These are phyloP conservation scores for Cyprinodon tularosa DNA, from an alignment of 2,113 vertebrate genomes.

Conservation along the genomic window DNA sequence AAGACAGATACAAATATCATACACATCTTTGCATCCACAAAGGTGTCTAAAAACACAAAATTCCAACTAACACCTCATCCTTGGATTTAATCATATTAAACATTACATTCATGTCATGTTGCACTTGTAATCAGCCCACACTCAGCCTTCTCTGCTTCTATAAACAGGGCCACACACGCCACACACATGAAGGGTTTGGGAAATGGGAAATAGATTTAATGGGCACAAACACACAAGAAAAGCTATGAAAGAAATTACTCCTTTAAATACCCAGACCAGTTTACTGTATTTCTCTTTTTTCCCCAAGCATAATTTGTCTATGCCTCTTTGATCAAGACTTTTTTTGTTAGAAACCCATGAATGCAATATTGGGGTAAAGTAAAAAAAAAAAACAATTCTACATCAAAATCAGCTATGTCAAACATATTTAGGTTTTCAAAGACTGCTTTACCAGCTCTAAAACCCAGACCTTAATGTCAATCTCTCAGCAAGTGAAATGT, in stretches of 20 bases:
- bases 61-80: constrained; percentile 44
- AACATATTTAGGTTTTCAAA: constrained; percentile 38
- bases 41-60: constrained; percentile 23
- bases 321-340: constrained; percentile 9
- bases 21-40: constrained; percentile 6
- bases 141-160: constrained; percentile 20
- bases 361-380: constrained; percentile 25
- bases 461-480: constrained; percentile 41
- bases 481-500: constrained; percentile 55
- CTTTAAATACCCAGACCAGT: constrained; percentile 31
- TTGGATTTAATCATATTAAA: constrained; percentile 44
- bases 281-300: background rate
- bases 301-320: background rate
- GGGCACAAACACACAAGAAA: constrained; percentile 16
- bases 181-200: constrained; percentile 49
- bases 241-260: constrained; percentile 40
- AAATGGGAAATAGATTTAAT: constrained; percentile 35
- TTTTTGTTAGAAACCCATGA: constrained; percentile 15
- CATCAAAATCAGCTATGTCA: constrained; percentile 25
- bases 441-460: constrained; percentile 24
- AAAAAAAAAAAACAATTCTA: constrained; percentile 28
- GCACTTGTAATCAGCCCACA: constrained; percentile 34
- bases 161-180: constrained; percentile 50
- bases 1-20: constrained; percentile 18
- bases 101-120: constrained; percentile 43